A percentile compares a stretch with the other conserved stretches of the same genome.
Conservation (phyloP, 2,888 invertebrate genomes). For the Archaeoteleia sp. region DNA sequence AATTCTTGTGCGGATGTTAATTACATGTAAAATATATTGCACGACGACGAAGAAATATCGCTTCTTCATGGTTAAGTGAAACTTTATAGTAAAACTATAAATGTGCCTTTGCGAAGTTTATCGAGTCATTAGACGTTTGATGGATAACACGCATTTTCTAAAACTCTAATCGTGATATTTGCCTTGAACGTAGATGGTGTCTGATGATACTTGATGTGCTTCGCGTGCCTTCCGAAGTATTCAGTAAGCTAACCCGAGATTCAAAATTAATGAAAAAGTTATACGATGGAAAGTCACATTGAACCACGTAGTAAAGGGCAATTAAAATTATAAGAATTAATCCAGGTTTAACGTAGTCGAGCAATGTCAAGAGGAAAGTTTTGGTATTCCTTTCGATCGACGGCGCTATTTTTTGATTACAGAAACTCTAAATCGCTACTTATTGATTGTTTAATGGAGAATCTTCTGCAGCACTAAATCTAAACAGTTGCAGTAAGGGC, state of each 20-base stretch:
- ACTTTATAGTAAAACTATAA: not conserved
- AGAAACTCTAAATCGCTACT: too few relatives aligned
- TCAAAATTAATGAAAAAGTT: conserved; percentile 20
- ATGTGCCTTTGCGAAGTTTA: conserved; percentile 2
- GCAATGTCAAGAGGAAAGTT: too few relatives aligned
- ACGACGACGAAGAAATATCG: not conserved
- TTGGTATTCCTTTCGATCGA: too few relatives aligned
- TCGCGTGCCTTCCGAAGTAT: conserved; percentile 23
- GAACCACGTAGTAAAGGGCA: conserved; percentile 17
- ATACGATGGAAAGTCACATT: conserved; percentile 42
- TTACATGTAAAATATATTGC: conserved; percentile 8
- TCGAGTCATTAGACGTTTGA: conserved; percentile 8
- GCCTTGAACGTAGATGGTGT: conserved; percentile 6
- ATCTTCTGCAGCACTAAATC: too few relatives aligned
- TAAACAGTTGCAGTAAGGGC: too few relatives aligned
- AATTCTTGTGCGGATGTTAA: conserved; percentile 9
- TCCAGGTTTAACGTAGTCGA: too few relatives aligned
- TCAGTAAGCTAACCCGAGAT: conserved; percentile 29
- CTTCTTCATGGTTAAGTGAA: not conserved
- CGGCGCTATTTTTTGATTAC: too few relatives aligned
- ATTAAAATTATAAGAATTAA: not conserved
- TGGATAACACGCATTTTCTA: conserved; percentile 11
- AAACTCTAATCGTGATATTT: conserved; percentile 19
- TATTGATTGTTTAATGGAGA: too few relatives aligned
- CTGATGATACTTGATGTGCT: conserved; percentile 17